A percentile compares a stretch with the other conserved stretches of the same genome.
These are phyloP conservation scores for Phoeniculus purpureus DNA, from an alignment of 2,797 vertebrate genomes.

Conservation along the genomic window DNA sequence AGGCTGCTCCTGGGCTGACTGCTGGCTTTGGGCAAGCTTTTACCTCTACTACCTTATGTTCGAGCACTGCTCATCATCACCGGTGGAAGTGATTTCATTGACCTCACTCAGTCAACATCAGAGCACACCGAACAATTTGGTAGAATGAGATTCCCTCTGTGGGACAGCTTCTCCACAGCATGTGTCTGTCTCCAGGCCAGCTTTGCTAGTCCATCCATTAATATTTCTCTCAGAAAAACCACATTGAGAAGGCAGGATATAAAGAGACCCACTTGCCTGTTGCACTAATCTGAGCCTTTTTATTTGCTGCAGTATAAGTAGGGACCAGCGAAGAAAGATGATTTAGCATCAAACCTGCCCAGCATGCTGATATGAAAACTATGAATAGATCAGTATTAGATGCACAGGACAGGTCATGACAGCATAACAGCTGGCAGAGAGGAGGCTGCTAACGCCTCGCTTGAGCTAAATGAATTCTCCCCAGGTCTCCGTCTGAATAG, in stretches of 20 bases:
- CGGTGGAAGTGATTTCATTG: not conserved
- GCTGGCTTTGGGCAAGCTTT: not conserved
- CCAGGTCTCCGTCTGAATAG: not conserved
- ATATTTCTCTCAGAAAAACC: conserved; percentile 66
- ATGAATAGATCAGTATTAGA: conserved; percentile 50
- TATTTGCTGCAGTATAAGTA: conserved; percentile 42
- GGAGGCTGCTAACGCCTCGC: not conserved
- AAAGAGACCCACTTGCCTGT: not conserved
- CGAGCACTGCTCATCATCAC: not conserved
- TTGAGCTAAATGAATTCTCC: conserved; percentile 42
- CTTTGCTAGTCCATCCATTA: conserved; percentile 43
- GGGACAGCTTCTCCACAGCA: conserved; percentile 12
- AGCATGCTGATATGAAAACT: conserved; percentile 55
- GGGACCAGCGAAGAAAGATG: conserved; percentile 37
- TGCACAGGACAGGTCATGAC: conserved; percentile 4
- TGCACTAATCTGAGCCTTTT: conserved; percentile 50
- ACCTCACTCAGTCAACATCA: conserved; percentile 10
- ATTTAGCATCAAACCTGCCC: conserved; percentile 55
- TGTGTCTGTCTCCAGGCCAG: conserved; percentile 47
- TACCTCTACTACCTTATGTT: not conserved
- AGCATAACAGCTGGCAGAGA: conserved; percentile 28
- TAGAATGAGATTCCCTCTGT: conserved; percentile 24
- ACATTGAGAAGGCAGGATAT: conserved; percentile 11
- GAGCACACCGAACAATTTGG: conserved; percentile 11
- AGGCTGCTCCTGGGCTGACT: not conserved